Conservation (phyloP, 1,140 invertebrate species). For the Aphelinus atriplicis region DNA sequence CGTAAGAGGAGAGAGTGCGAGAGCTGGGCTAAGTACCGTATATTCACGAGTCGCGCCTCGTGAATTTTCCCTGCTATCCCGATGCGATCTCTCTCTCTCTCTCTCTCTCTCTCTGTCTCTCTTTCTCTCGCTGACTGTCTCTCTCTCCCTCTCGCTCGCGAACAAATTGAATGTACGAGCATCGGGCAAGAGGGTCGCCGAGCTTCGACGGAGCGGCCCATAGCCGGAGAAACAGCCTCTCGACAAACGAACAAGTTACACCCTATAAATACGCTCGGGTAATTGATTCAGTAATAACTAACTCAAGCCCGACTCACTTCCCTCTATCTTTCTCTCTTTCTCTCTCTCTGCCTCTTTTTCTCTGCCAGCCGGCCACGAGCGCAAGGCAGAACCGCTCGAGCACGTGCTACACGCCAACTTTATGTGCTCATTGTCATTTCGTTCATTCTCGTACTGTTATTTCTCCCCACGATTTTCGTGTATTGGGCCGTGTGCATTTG, state of each 20-base stretch:
- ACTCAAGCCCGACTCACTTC: constrained; percentile 52
- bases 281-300: constrained; percentile 66
- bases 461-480: not conserved
- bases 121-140: not conserved
- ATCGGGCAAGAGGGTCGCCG: constrained; percentile 10
- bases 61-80: constrained; percentile 59
- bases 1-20: too few relatives aligned
- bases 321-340: constrained; percentile 42
- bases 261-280: constrained; percentile 63
- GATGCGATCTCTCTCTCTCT: constrained; percentile 50
- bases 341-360: not conserved
- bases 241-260: constrained; percentile 59
- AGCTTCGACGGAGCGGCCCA: constrained; percentile 5
- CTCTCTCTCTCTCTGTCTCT: constrained; percentile 16
- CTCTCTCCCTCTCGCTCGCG: not conserved
- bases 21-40: constrained; percentile 41
- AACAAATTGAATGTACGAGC: constrained; percentile 39
- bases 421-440: constrained; percentile 39
- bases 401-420: constrained; percentile 11
- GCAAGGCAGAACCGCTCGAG: too few relatives aligned
- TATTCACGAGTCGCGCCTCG: constrained; percentile 45
- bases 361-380: too few relatives aligned
- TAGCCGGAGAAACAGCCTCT: not conserved
- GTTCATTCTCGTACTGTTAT: constrained; percentile 14
- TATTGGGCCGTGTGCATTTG: too few relatives aligned